phyloP scores from a whole-genome alignment of 2,888 invertebrate species.

The Lamproptera curius region DNA sequence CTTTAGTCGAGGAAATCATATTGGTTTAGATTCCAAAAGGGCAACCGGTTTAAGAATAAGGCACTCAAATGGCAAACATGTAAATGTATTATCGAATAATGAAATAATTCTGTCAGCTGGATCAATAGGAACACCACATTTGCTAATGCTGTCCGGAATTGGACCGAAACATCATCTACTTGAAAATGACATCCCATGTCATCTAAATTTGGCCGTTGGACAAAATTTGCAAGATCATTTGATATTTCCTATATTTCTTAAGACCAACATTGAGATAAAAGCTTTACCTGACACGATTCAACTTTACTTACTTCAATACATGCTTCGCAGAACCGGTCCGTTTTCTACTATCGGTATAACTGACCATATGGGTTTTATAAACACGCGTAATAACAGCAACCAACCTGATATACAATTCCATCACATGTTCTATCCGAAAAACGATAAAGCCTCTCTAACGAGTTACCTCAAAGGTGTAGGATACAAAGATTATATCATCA shows the following conservation, averaged over 20 bases:
- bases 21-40: constrained; percentile 58
- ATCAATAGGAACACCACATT: constrained; percentile 65
- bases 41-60: constrained; percentile 57
- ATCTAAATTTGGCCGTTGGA: constrained; percentile 63
- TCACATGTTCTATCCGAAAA: constrained; percentile 44
- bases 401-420: constrained; percentile 75
- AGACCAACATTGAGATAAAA: constrained; percentile 29
- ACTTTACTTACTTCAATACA: constrained; percentile 60
- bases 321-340: constrained; percentile 64
- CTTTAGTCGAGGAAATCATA: constrained; percentile 67
- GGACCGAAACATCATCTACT: constrained; percentile 56
- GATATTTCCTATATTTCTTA: constrained; percentile 41
- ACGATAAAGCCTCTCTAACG: constrained; percentile 36
- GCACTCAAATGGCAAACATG: constrained; percentile 41
- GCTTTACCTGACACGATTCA: constrained; percentile 33
- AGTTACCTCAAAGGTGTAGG: constrained; percentile 37
- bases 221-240: constrained; percentile 74
- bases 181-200: constrained; percentile 45
- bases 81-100: constrained; percentile 49
- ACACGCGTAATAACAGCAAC: constrained; percentile 51
- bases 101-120: constrained; percentile 74
- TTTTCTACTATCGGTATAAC: constrained; percentile 57
- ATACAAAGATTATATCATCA: constrained; percentile 40
- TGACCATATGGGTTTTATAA: constrained; percentile 71
- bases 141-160: constrained; percentile 73